These are phyloP conservation scores for Phallusia fumigata DNA, from an alignment of 23 tunicate genomes.

Conservation along the genomic window DNA sequence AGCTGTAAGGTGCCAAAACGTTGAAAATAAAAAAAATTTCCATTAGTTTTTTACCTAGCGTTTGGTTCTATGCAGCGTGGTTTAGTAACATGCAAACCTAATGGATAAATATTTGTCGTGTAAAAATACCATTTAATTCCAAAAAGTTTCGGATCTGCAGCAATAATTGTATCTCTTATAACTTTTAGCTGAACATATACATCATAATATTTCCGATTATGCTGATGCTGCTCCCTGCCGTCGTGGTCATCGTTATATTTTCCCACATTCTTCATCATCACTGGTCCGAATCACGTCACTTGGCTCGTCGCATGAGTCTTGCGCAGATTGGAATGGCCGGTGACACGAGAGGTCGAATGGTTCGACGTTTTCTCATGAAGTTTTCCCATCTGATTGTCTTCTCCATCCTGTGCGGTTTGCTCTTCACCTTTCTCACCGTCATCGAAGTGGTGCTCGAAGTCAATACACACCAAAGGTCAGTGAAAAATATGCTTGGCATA, in stretches of 20 bases:
- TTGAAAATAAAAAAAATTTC: no score
- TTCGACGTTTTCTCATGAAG: slow-evolving; percentile 24
- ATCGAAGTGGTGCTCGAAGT: slow-evolving; percentile 37
- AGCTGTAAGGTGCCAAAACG: no score
- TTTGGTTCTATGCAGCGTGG: no score
- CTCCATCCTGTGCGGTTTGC: slow-evolving; percentile 54
- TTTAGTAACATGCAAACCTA: no score
- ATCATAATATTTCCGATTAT: slow-evolving; percentile 50
- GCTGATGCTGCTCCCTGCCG: slow-evolving; percentile 62
- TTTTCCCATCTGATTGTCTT: slow-evolving; percentile 57
- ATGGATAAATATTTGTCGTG: no score
- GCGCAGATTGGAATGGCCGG: neutral
- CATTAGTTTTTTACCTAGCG: no score
- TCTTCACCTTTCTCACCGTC: slow-evolving; percentile 40
- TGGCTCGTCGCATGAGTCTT: slow-evolving; percentile 23
- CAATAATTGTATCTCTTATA: no score
- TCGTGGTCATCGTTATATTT: slow-evolving; percentile 38
- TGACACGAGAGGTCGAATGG: slow-evolving; percentile 38
- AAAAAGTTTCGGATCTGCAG: no score
- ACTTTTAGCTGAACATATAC: slow-evolving; percentile 25
- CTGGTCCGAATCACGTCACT: slow-evolving; percentile 26
- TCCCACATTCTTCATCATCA: slow-evolving; percentile 29
- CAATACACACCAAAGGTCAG: slow-evolving; percentile 28
- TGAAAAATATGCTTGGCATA: no score
- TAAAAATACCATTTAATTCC: no score